These are phyloP conservation scores for Labeo rohita DNA, from an alignment of 2,113 vertebrate genomes.

Conservation along the genomic window DNA sequence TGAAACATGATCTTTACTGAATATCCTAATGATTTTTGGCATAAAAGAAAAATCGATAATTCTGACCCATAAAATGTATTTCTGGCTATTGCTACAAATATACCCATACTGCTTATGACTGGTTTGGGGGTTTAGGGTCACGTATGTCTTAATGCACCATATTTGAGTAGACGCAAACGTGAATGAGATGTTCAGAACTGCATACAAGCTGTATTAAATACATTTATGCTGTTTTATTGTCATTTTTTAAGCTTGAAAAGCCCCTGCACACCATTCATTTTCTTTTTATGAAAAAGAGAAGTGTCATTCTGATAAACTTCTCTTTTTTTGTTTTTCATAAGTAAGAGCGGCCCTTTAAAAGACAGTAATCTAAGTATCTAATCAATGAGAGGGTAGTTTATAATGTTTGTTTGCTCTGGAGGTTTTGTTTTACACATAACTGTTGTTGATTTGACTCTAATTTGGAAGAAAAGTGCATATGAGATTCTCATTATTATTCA, in stretches of 20 bases:
- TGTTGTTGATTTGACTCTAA: not conserved
- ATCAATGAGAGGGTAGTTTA: not conserved
- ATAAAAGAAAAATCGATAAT: too few relatives aligned
- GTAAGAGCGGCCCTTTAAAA: not conserved
- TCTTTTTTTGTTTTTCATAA: not conserved
- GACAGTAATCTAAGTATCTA: not conserved
- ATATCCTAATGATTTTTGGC: too few relatives aligned
- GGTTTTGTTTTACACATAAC: not conserved
- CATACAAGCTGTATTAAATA: not conserved
- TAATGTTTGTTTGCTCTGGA: not conserved
- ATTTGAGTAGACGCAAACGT: not conserved
- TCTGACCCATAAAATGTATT: too few relatives aligned
- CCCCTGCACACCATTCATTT: not conserved
- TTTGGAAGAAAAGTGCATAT: not conserved
- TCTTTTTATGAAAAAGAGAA: not conserved
- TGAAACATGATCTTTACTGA: too few relatives aligned
- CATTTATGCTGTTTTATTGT: not conserved
- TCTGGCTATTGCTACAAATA: too few relatives aligned
- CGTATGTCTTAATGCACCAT: not conserved
- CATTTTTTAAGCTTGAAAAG: not conserved
- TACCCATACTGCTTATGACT: too few relatives aligned
- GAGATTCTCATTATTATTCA: not conserved
- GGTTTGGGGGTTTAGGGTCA: too few relatives aligned
- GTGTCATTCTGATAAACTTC: not conserved
- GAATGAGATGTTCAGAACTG: not conserved